Evolutionary conservation across 1,140 invertebrate species (phyloP).

Genomic region (Trachymyrmex septentrionalis): DNA sequence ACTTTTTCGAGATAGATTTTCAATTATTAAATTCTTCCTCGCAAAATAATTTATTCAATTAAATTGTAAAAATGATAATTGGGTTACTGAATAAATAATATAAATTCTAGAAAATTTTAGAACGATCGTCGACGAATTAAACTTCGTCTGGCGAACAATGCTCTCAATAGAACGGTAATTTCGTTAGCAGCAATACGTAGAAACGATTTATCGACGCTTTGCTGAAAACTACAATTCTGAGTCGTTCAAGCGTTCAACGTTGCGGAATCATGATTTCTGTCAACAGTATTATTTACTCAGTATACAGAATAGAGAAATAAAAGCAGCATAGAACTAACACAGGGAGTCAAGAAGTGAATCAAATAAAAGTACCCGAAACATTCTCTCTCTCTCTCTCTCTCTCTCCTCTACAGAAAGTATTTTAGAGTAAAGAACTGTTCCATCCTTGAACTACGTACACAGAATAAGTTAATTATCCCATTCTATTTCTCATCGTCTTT

Average conservation of each 20-base stretch:
- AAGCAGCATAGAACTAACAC: neutral
- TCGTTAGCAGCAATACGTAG: neutral
- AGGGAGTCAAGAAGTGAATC: neutral
- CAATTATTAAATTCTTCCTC: neutral
- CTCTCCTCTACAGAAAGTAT: neutral
- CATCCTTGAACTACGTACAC: neutral
- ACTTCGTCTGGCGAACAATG: neutral
- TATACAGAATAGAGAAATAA: neutral
- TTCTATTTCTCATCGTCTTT: constrained; percentile 4
- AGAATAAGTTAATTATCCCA: neutral
- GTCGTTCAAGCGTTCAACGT: constrained; percentile 18
- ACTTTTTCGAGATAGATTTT: neutral
- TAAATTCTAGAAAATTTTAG: neutral
- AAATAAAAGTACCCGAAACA: neutral
- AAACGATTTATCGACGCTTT: constrained; percentile 13
- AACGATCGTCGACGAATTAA: neutral
- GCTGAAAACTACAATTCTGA: constrained; percentile 10
- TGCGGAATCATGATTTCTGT: constrained; percentile 6
- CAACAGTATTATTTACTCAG: constrained; percentile 1
- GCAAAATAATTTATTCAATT: neutral
- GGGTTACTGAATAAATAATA: neutral
- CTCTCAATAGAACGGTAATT: constrained; percentile 15
- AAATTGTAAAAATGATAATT: neutral
- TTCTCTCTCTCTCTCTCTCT: neutral
- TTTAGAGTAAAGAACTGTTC: neutral